phyloP scores from a whole-genome alignment of 2,888 invertebrate genomes.

The Xanthia icteritia region DNA sequence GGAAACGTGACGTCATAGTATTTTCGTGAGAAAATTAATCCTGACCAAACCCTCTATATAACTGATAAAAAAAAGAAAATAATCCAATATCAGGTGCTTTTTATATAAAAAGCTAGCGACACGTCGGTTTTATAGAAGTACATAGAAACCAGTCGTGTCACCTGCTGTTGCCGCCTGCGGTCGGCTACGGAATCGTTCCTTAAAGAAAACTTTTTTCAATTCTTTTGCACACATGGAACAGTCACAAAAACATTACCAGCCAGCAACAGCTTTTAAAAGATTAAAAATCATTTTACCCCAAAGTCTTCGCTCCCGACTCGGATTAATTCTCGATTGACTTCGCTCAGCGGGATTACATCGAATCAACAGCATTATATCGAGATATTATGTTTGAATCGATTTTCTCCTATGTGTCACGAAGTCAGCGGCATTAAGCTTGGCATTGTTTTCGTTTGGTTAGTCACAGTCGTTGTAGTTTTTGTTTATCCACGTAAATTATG shows the following conservation, averaged over 20 bases:
- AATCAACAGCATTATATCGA: conserved; percentile 48
- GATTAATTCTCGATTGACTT: conserved; percentile 56
- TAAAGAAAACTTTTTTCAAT: neutral
- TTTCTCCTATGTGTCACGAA: conserved; percentile 16
- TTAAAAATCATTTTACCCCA: conserved; percentile 34
- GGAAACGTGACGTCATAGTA: neutral
- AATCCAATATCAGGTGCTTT: no score
- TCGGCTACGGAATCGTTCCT: no score
- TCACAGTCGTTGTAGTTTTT: neutral
- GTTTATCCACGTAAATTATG: neutral
- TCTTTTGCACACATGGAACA: conserved; percentile 10
- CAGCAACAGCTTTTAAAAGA: conserved; percentile 29
- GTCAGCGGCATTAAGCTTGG: conserved; percentile 23
- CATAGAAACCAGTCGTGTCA: no score
- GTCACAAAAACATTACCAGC: conserved; percentile 28
- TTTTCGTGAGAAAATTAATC: neutral
- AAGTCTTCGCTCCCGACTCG: conserved; percentile 9
- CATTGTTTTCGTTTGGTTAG: conserved; percentile 12
- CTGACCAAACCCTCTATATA: neutral
- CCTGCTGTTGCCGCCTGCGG: no score
- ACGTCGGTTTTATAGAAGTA: no score
- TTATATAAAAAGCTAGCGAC: no score
- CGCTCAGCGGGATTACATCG: conserved; percentile 45
- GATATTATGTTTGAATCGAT: conserved; percentile 42
- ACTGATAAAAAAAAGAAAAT: neutral